Conservation (phyloP, 2,797 vertebrate genomes). For the Eidolon dupreanum region DNA sequence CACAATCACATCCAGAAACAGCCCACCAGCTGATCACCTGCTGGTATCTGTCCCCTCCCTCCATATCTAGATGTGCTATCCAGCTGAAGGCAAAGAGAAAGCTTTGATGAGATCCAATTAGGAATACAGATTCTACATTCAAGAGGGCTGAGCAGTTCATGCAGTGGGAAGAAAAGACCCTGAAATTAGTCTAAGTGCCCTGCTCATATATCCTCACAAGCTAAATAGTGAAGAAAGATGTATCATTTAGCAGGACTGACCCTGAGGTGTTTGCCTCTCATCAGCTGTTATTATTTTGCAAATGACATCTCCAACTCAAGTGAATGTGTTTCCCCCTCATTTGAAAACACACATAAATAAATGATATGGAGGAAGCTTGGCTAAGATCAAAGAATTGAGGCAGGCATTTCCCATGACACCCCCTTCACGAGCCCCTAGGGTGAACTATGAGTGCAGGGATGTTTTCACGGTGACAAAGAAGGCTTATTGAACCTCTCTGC, state of each 20-base stretch:
- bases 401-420: neutral
- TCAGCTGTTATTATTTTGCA: conserved; percentile 80
- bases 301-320: conserved; percentile 76
- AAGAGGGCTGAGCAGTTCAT: conserved; percentile 52
- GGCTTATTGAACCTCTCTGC: neutral
- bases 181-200: conserved; percentile 76
- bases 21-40: conserved; percentile 54
- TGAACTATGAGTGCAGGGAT: neutral
- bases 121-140: conserved; percentile 53
- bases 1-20: neutral
- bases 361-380: conserved; percentile 63
- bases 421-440: fast-evolving
- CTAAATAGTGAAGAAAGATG: conserved; percentile 71
- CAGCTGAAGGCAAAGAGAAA: conserved; percentile 74
- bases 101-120: conserved; percentile 83
- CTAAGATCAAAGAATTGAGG: neutral
- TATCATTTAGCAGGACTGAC: conserved; percentile 68
- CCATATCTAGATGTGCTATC: neutral
- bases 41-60: neutral
- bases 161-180: conserved; percentile 3
- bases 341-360: conserved; percentile 74
- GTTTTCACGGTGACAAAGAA: neutral
- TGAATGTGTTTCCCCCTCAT: neutral
- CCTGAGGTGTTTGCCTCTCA: conserved; percentile 61
- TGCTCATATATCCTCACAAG: conserved; percentile 56